phyloP scores from a whole-genome alignment of 2,113 vertebrate genomes.

The Riparia riparia region DNA sequence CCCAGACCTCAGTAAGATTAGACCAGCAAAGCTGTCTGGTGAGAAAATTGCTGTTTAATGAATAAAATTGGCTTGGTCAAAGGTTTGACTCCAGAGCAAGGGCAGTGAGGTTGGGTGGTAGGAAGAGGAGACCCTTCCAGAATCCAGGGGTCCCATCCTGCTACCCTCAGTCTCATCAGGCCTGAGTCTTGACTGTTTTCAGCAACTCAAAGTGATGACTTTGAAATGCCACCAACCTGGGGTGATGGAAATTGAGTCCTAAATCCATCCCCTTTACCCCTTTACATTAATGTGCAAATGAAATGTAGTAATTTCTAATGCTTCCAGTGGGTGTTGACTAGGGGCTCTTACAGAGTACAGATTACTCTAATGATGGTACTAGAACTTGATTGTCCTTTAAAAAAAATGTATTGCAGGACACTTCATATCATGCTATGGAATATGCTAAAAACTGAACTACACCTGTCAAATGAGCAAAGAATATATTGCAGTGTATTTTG shows the following conservation, averaged over 20 bases:
- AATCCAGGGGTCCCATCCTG: not conserved
- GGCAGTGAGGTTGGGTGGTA: not conserved
- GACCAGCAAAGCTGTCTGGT: not conserved
- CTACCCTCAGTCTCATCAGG: not conserved
- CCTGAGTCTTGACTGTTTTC: not conserved
- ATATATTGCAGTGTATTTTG: not conserved
- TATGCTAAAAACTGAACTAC: not conserved
- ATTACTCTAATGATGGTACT: not conserved
- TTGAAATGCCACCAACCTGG: not conserved
- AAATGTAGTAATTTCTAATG: not conserved
- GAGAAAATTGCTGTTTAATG: not conserved
- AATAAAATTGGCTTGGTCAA: not conserved
- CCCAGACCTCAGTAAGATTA: not conserved
- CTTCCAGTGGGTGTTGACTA: not conserved
- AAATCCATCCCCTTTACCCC: not conserved
- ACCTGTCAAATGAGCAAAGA: not conserved
- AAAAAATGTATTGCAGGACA: not conserved
- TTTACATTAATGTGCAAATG: not conserved
- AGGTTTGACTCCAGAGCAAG: not conserved
- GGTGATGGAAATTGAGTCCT: not conserved
- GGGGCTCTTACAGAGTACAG: not conserved
- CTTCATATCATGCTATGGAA: not conserved
- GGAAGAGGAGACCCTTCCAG: not conserved
- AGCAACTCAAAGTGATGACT: not conserved
- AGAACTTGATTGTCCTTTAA: not conserved